phyloP scores from a whole-genome alignment of 2,797 vertebrate species.

The Danio choprae region DNA sequence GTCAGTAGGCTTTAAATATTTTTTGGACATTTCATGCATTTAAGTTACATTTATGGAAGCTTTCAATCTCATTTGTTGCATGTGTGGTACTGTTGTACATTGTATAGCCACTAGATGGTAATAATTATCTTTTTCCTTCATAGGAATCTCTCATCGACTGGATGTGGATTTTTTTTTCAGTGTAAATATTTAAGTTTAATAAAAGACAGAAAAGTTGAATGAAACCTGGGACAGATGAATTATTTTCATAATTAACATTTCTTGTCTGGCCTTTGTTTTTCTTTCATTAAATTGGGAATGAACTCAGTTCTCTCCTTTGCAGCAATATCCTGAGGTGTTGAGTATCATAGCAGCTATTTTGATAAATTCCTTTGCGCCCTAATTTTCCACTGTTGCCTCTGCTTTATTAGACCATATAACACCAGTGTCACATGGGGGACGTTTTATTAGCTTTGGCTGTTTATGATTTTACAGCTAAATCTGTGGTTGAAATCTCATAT shows the following conservation, averaged over 20 bases:
- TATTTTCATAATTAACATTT: slow-evolving; percentile 1
- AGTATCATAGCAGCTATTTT: slow-evolving; percentile 31
- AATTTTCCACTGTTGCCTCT: slow-evolving; percentile 10
- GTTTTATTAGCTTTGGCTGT: background rate
- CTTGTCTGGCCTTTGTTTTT: slow-evolving; percentile 38
- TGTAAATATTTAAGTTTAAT: slow-evolving; percentile 12
- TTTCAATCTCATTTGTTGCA: background rate
- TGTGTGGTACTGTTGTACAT: slow-evolving; percentile 58
- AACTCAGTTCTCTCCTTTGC: slow-evolving; percentile 9
- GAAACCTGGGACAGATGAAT: slow-evolving; percentile 5
- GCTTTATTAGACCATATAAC: background rate
- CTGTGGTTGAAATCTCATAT: slow-evolving; percentile 22
- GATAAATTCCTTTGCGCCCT: slow-evolving; percentile 25
- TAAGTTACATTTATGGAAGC: background rate
- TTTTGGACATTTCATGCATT: background rate
- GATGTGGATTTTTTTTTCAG: slow-evolving; percentile 6
- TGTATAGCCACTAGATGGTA: slow-evolving; percentile 82
- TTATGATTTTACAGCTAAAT: slow-evolving; percentile 13
- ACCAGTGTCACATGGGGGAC: background rate
- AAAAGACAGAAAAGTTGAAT: background rate
- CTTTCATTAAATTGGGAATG: slow-evolving; percentile 48
- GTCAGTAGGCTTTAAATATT: background rate
- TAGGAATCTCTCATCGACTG: background rate
- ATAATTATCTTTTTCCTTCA: slow-evolving; percentile 70
- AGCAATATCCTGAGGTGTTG: slow-evolving; percentile 38